phyloP scores from a whole-genome alignment of 2,113 vertebrate genomes.

The Zosterops lateralis region DNA sequence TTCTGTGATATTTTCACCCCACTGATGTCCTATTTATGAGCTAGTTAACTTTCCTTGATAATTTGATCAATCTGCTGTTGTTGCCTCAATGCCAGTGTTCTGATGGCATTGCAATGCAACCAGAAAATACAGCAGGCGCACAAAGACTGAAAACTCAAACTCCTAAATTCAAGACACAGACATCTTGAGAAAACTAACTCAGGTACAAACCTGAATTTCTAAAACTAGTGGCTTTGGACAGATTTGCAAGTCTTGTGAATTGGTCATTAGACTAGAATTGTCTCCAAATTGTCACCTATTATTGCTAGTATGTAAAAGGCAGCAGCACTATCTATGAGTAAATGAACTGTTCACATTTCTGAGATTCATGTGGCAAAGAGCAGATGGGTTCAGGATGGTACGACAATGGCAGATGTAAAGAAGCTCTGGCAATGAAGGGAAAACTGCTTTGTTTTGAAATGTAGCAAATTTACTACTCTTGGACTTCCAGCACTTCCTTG shows the following conservation, averaged over 20 bases:
- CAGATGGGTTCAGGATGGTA: neutral
- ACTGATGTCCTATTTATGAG: neutral
- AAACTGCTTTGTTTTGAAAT: neutral
- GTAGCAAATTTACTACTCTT: neutral
- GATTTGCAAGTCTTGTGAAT: neutral
- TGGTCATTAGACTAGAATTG: neutral
- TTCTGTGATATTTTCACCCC: neutral
- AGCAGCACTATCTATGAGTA: neutral
- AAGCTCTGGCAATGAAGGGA: neutral
- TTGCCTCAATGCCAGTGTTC: neutral
- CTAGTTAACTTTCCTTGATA: neutral
- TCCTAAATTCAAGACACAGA: neutral
- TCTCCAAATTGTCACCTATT: neutral
- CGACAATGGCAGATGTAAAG: neutral
- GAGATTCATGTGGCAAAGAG: neutral
- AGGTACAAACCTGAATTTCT: neutral
- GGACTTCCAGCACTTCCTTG: neutral
- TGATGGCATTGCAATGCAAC: neutral
- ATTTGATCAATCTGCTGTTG: neutral
- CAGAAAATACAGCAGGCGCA: neutral
- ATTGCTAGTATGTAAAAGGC: neutral
- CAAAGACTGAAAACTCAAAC: neutral
- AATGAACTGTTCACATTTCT: neutral
- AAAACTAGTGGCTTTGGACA: neutral
- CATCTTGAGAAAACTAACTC: neutral